Base-by-base conservation (phyloP, 2,888 invertebrate genomes). In the Cryptocephalus primarius region DNA sequence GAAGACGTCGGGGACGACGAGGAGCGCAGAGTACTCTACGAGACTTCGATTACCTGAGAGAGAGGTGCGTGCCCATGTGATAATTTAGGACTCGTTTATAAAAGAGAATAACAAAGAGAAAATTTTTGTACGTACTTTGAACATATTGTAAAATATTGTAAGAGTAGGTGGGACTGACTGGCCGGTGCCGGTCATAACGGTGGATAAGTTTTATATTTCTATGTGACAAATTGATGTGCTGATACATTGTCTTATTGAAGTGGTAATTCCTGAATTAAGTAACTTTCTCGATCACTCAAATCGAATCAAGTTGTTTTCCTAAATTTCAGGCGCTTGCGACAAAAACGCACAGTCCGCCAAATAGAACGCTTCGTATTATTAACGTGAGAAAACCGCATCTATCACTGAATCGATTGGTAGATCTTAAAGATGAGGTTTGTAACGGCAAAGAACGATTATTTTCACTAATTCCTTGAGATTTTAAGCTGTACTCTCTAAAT, bases 1-100 rank as follows among this genome's bases (percentile, higher is more conserved):
- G 74, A 56, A 49, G 74, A 73, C 48, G 65, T 62, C 69, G 76
- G 77, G 39, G 69, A 77, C 48, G 65, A 62, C 69, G 77, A 77
- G 39, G 69, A 77, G 72, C 71, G 76, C 72, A 71, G 59, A 43
- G 49, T 58, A 39, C 60, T 66, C 47, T 78, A 60, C 45, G 56
- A 59, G 48, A 61, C 59, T 49, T 58, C 59, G 48, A 54, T 61
- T 50, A 75, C 65, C 50, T 62, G 56, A 52, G 11, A 34, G 33
- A 31, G 42, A 22, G 39, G 22, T 32, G 43, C 42, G 42, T 45
- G 38, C 45, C 48, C 44, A 50, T 47, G 47, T 47, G 48, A 51
- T 51, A 48, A 43, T 41, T 42, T 32, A 45, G 47, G 39, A 46
- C 33, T 48, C 47, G 11, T 40, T 40, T 40, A 12, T 40, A 12